Conservation (phyloP, 2,113 vertebrate species). For the Tetrao urogallus region DNA sequence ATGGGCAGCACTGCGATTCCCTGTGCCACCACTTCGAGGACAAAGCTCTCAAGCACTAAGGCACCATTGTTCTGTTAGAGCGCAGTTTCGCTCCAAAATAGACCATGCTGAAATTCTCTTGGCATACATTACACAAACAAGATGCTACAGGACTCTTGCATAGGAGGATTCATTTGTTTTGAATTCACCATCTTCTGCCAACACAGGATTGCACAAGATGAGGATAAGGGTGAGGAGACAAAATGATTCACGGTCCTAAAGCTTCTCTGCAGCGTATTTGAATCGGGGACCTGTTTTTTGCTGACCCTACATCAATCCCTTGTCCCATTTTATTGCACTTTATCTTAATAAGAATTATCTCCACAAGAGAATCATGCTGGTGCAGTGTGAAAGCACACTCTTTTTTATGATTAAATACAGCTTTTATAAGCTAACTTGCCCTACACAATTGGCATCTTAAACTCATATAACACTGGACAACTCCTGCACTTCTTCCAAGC, state of each 20-base stretch:
- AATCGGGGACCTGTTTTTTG: neutral
- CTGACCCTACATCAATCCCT: neutral
- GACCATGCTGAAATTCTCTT: neutral
- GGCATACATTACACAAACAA: neutral
- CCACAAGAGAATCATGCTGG: neutral
- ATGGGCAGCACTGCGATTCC: neutral
- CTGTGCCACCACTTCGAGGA: neutral
- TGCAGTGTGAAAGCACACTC: neutral
- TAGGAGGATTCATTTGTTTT: neutral
- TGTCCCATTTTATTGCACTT: neutral
- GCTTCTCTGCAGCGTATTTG: neutral
- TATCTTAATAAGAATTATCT: neutral
- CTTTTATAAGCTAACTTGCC: neutral
- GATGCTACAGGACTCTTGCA: neutral
- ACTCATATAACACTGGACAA: neutral
- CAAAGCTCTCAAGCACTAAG: neutral
- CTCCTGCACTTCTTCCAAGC: neutral
- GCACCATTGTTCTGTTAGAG: neutral
- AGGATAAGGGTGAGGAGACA: neutral
- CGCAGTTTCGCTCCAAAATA: neutral
- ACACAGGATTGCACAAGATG: slow-evolving; percentile 11
- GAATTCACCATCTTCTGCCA: neutral
- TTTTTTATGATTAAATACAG: neutral
- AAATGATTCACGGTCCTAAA: neutral
- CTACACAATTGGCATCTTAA: neutral